phyloP scores from a whole-genome alignment of 2,113 vertebrate species.

The Pygoscelis adeliae region DNA sequence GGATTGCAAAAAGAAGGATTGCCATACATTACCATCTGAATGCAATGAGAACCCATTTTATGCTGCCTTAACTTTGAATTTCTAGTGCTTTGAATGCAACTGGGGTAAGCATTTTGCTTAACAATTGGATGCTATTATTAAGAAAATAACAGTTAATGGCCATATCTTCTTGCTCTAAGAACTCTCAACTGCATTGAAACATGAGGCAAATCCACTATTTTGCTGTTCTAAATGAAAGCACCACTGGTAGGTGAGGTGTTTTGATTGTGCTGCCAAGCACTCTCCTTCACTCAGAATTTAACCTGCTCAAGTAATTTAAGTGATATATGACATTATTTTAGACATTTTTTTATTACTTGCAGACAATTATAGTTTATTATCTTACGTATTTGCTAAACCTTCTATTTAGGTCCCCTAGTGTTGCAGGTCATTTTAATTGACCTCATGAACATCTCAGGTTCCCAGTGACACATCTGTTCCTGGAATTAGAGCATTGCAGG shows the following conservation, averaged over 20 bases:
- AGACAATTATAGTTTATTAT: neutral
- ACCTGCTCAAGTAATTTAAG: neutral
- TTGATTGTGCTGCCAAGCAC: neutral
- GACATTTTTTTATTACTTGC: neutral
- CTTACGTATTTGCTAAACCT: neutral
- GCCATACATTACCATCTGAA: neutral
- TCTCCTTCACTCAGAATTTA: neutral
- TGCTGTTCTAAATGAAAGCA: slow-evolving; percentile 11
- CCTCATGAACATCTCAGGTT: neutral
- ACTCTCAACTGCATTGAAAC: slow-evolving; percentile 6
- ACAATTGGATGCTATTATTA: slow-evolving; percentile 50
- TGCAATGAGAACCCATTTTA: slow-evolving; percentile 35
- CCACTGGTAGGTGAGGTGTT: neutral
- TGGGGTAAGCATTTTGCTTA: slow-evolving; percentile 26
- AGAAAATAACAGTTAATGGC: slow-evolving; percentile 64
- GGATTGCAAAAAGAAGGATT: neutral
- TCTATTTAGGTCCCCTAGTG: neutral
- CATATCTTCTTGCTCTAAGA: slow-evolving; percentile 36
- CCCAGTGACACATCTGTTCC: neutral
- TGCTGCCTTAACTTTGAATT: slow-evolving; percentile 42
- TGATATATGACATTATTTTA: neutral
- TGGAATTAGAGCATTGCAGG: neutral
- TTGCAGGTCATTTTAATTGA: neutral
- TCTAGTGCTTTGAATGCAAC: slow-evolving; percentile 30
- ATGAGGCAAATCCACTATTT: slow-evolving; percentile 14